Base-by-base conservation (phyloP, 2,888 invertebrate species). In the Polymixis flavicincta region DNA sequence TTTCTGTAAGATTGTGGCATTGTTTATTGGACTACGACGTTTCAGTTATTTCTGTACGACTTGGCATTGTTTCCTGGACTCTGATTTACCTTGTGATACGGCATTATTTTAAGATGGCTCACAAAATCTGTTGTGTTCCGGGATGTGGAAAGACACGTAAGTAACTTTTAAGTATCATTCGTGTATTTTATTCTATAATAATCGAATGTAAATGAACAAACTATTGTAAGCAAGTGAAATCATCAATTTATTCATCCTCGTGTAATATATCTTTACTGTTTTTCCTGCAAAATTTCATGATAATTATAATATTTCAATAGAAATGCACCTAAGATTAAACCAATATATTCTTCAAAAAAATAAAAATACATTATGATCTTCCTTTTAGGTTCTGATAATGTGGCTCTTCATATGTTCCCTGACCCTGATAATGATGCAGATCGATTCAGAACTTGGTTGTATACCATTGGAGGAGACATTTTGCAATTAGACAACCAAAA, bases 341-440 rank as follows among this genome's bases (percentile, higher is more conserved):
- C n/a, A n/a, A n/a, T n/a, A n/a, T n/a, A n/a, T n/a, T n/a, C n/a
- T n/a, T n/a, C n/a, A n/a, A n/a, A n/a, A n/a, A n/a, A n/a, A n/a
- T n/a, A n/a, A n/a, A n/a, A n/a, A n/a, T n/a, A n/a, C n/a, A n/a
- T n/a, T n/a, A n/a, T n/a, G 22, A 37, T 61, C n/a, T 45, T 37
- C 52, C 17, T 66, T 54, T 54, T 32, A 66, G 66, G 66, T 54
- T 54, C 52, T 52, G 37, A 66, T n/a, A 22, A 52, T 37, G 32
- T 54, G 52, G n/a, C 52, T 37, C 66, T 54, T 17, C 37, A 54
- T 37, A 52, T 32, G 37, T 66, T 54, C 19, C 52, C 52, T 65
- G 32, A 52, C 48, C 65, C 64, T 65, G 64, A 28, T 22, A 50
- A 65, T 65, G 64, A 65, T 65, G 50, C 64, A 65, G 64, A 65